Evolutionary conservation across 1,140 invertebrate species (phyloP).

Genomic region (Microplitis mediator): DNA sequence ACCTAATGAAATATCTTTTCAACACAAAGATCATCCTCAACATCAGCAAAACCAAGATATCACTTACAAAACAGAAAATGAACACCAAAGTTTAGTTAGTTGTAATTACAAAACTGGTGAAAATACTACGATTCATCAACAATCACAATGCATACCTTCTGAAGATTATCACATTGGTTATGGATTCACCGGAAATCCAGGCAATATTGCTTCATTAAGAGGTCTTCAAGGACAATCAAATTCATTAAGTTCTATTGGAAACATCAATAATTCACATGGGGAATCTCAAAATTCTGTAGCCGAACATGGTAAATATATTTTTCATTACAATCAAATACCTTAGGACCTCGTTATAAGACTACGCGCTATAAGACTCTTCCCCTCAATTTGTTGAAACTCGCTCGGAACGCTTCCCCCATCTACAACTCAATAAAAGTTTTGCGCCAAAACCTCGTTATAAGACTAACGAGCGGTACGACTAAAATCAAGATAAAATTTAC

Average conservation of each 20-base stretch:
- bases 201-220: conserved; percentile 38
- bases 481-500: too few relatives aligned
- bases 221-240: conserved; percentile 44
- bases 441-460: too few relatives aligned
- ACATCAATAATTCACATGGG: conserved; percentile 44
- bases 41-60: conserved; percentile 41
- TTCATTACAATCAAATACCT: too few relatives aligned
- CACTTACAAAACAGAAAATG: conserved; percentile 50
- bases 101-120: conserved; percentile 41
- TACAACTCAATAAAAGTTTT: too few relatives aligned
- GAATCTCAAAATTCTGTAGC: conserved; percentile 48
- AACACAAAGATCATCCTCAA: conserved; percentile 47
- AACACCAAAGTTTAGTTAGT: conserved; percentile 44
- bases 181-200: conserved; percentile 39
- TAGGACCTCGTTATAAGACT: too few relatives aligned
- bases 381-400: too few relatives aligned
- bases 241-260: conserved; percentile 40
- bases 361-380: too few relatives aligned
- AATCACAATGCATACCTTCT: conserved; percentile 22
- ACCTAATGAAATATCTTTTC: conserved; percentile 35
- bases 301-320: conserved; percentile 50
- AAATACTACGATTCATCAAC: conserved; percentile 23
- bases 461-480: too few relatives aligned
- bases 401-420: too few relatives aligned
- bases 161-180: conserved; percentile 58